These are phyloP conservation scores for Muscicapa striata DNA, from an alignment of 2,797 vertebrate genomes.

Conservation along the genomic window DNA sequence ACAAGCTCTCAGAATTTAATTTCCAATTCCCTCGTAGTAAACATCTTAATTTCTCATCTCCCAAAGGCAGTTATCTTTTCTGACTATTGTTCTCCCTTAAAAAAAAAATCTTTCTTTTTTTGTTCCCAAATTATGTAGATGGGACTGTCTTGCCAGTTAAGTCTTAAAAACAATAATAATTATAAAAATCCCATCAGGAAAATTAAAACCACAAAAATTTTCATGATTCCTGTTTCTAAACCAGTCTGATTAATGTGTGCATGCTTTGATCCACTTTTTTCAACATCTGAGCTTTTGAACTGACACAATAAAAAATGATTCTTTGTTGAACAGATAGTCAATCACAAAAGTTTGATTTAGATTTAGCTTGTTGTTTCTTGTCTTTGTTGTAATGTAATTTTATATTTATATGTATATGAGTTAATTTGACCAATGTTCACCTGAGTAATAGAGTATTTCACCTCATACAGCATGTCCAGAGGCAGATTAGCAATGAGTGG, in stretches of 20 bases:
- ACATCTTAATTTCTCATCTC: not conserved
- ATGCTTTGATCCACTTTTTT: not conserved
- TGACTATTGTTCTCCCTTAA: not conserved
- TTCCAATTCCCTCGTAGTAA: not conserved
- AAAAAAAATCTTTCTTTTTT: not conserved
- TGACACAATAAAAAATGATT: not conserved
- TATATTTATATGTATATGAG: no score
- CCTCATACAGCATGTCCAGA: not conserved
- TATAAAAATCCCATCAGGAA: not conserved
- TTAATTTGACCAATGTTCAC: not conserved
- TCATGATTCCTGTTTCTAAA: not conserved
- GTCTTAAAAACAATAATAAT: not conserved
- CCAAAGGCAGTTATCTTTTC: not conserved
- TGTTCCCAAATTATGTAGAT: not conserved
- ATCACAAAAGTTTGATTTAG: not conserved
- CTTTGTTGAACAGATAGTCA: not conserved
- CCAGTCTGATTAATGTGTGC: not conserved
- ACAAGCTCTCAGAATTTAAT: not conserved
- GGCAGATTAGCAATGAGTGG: not conserved
- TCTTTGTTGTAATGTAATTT: not conserved
- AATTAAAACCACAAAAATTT: not conserved
- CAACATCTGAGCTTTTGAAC: not conserved
- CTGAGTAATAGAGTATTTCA: not conserved
- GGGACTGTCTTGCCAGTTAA: not conserved
- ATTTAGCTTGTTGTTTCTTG: not conserved